Evolutionary conservation across 2,888 invertebrate species (phyloP), one percentile per base, ranked within the genome.

Genomic region (Dexiosoma caninum): DNA sequence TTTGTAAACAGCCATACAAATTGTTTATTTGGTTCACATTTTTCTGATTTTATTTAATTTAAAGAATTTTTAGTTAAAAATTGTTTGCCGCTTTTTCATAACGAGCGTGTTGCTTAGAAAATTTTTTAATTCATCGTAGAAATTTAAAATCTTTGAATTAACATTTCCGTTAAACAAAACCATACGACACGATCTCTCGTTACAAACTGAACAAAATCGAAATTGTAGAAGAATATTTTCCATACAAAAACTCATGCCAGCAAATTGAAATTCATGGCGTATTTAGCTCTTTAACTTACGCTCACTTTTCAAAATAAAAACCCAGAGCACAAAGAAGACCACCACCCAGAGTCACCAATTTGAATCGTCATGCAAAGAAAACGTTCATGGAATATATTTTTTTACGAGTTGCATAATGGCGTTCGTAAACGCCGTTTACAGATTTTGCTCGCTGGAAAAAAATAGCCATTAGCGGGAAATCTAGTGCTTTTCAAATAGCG

Each of bases 131-230:
- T 2, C 35, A 37, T 14, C 14, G 16, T 49, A 12, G n/a, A 30
- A 6, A 9, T 10, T 44, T 62, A 44, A 55, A 64, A 53, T 27
- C 46, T 55, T 14, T 57, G 59, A 40, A 5, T 16, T 21, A 37
- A 49, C 57, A 72, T 69, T 64, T 64, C 81, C 82, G 71, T 57
- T 57, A 74, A 76, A 84, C 81, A 84, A 84, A 57, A 86, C 88
- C 85, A 79, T 78, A 74, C 87, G 78, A 81, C 83, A 81, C 86
- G 88, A 88, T 88, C 88, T 86, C 83, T 80, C 77, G 84, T 84
- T 85, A 74, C 83, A 84, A 85, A 88, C 88, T 88, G 85, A 87
- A 83, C 77, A 86, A 84, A n/a, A 87, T 81, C 76, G 81, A 64
- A 82, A 82, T 78, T 79, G 78, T 74, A 49, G 60, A 49, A 67